phyloP scores from a whole-genome alignment of 2,797 vertebrate genomes.

The Brotogeris chrysoptera region DNA sequence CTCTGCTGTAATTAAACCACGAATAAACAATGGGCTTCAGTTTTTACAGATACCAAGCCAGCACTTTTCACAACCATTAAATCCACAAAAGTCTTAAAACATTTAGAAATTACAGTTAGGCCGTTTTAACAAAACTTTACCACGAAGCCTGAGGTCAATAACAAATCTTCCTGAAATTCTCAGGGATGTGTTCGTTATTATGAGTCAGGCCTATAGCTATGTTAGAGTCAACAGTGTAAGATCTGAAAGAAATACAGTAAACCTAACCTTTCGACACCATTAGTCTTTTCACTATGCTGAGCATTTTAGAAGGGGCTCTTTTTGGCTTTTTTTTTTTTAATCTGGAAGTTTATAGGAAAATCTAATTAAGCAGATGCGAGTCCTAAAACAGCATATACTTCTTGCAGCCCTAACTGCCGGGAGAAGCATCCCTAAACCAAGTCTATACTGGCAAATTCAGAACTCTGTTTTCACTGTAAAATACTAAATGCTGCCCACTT shows the following conservation, averaged over 20 bases:
- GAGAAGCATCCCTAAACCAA: neutral
- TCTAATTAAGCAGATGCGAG: neutral
- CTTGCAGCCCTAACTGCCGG: neutral
- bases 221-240: neutral
- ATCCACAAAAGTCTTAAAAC: neutral
- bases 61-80: neutral
- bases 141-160: neutral
- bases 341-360: neutral
- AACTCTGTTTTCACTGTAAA: neutral
- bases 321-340: neutral
- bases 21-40: conserved; percentile 38
- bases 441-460: neutral
- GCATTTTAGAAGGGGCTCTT: neutral
- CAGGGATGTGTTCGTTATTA: neutral
- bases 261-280: neutral
- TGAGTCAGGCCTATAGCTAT: neutral
- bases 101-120: neutral
- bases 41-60: conserved; percentile 21
- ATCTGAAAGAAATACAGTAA: neutral
- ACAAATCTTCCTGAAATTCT: neutral
- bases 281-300: neutral
- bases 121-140: neutral
- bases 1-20: conserved; percentile 33
- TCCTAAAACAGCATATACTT: neutral
- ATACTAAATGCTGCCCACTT: neutral